Base-by-base conservation (phyloP, 2,113 vertebrate genomes). In the Python bivittatus region DNA sequence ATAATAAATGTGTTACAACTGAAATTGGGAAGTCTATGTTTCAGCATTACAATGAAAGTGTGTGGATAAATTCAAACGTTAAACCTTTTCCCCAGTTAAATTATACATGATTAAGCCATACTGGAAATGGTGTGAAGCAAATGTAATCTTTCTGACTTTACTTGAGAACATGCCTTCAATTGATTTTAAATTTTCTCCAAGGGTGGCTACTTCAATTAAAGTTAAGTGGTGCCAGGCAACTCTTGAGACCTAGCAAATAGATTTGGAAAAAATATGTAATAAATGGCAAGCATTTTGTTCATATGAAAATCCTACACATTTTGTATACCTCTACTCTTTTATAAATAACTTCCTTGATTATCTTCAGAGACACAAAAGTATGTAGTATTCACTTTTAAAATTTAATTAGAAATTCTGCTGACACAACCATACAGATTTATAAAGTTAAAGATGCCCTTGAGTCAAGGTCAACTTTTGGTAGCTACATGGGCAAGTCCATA, bases 171-270 rank as follows among this genome's bases (percentile, higher is more conserved):
- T 79, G 95, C 88, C 44, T 95, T 92, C 64, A 93, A 96, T 84
- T 96, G 91, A 96, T 95, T 97, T 96, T 58, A 95, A 91, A 91
- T 52, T 48, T 6, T 96, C 92, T 97, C 93, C 96, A 94, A 92
- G 91, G 94, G 93, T 94, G 93, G 84, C 72, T 94, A 95, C 94
- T 97, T 95, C 97, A 97, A 96, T 96, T 96, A 97, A 96, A 94
- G 94, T 96, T 95, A 97, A 83, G 95, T 57, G 29, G 95, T 93
- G 89, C 58, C 91, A 94, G 93, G 93, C 95, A 95, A 95, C 95
- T 93, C 92, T 93, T 93, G 95, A 95, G 90, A 92, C 95, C 94
- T 94, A 86, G 48, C 27, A 93, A 90, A 84, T 57, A 54, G 0
- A 96, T 96, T 96, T 86, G 9, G 64, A 57, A 38, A 22, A 88